Evolutionary conservation across 2,797 vertebrate genomes (phyloP), one percentile per base, ranked within the genome.

Genomic region (Poeciliopsis gracilis): DNA sequence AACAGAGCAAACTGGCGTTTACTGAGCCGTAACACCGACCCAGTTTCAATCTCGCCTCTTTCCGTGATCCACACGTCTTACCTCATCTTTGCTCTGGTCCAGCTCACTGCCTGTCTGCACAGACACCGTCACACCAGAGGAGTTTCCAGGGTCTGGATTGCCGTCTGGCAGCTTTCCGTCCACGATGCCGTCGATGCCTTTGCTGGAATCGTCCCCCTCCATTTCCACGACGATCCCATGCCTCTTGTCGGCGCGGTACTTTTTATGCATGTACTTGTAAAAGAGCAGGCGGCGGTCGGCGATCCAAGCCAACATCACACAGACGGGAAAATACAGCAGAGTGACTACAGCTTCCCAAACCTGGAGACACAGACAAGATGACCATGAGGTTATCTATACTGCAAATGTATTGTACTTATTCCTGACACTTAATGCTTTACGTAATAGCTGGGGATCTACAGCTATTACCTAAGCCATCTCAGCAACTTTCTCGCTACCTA

Each of bases 311-410:
- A 98, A 95, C 53, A 98, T 77, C 69, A 99, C 98, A 84, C 98
- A 99, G 28, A 97, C 92, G 0, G 98, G 98, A 91, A 99, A 99
- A 94, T 97, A 99, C 76, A 97, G 63, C 20, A 99, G 93, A 0
- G 98, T 99, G 79, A 98, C 95, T 45, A 96, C 80, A 0, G 97
- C 98, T 84, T 99, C 98, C 98, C 98, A 99, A 16, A 99, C 96
- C 95, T 96, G 86, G 55, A 5, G 20, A 91, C 4, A 51, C 47
- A 84, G 41, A 6, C 9, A 73, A 80, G 4, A 41, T 49, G 25
- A 81, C 43, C 8, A 46, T 46, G 15, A 45, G 28, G 69, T 28
- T 9, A 79, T 55, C 53, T 12, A 82, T 15, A 77, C 12, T 25
- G 11, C 28, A 11, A 11, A 18, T 33, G 6, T 18, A 0, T 61